Evolutionary conservation across 2,113 vertebrate species (phyloP).

Genomic region (Gavialis gangeticus): DNA sequence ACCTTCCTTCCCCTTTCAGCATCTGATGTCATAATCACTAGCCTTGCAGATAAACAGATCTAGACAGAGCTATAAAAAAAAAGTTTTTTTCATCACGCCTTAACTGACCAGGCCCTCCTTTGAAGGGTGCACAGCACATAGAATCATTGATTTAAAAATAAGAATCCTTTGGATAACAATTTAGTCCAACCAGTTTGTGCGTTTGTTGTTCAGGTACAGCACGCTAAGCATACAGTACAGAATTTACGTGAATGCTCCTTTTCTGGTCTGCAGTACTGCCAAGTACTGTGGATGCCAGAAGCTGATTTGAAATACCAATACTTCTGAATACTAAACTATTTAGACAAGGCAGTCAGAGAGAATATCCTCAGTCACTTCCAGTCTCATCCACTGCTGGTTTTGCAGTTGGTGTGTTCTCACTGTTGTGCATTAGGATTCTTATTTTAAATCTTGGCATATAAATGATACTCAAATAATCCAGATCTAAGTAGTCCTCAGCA

Average conservation of each 20-base stretch:
- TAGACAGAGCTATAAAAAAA: neutral
- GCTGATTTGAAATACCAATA: neutral
- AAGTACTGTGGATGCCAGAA: neutral
- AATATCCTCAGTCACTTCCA: neutral
- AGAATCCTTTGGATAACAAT: neutral
- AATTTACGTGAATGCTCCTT: neutral
- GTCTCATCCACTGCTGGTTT: conserved; percentile 1
- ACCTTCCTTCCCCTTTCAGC: neutral
- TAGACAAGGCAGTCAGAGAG: accelerated
- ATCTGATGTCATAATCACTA: neutral
- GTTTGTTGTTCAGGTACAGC: neutral
- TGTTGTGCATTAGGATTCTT: neutral
- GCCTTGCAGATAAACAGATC: neutral
- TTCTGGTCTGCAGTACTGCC: neutral
- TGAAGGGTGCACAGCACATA: too few relatives aligned
- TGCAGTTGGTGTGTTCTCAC: accelerated
- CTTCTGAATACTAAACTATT: neutral
- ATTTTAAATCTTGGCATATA: conserved; percentile 9
- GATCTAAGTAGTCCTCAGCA: conserved; percentile 10
- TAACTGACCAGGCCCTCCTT: neutral
- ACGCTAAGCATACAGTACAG: neutral
- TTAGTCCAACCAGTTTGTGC: neutral
- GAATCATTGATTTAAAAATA: neutral
- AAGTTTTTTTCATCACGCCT: neutral
- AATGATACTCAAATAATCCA: conserved; percentile 9